Percentiles rank a stretch among this genome's conserved stretches.
Conservation (phyloP, 1,140 invertebrate genomes). For the Agrypnia vestita region DNA sequence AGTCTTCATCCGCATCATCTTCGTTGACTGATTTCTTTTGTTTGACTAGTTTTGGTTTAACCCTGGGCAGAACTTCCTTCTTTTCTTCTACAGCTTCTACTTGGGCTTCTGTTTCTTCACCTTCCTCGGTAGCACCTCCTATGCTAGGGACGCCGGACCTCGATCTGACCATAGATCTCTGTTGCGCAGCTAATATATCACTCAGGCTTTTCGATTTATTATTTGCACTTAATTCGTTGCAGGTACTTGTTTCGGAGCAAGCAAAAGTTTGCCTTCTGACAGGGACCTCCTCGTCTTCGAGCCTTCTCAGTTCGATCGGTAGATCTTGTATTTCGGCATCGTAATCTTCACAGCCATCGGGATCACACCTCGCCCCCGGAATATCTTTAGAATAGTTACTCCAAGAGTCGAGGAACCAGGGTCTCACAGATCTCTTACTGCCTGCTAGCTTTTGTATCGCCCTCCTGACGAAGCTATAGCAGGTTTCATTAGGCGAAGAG, state of each 20-base stretch:
- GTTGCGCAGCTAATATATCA: conserved; percentile 83
- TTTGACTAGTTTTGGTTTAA: conserved; percentile 82
- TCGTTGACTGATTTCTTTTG: conserved; percentile 86
- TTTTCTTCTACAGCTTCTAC: conserved; percentile 64
- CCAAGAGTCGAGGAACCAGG: conserved; percentile 89
- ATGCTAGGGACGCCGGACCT: conserved; percentile 84
- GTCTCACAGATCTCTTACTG: conserved; percentile 76
- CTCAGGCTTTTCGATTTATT: conserved; percentile 86
- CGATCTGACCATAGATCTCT: conserved; percentile 80
- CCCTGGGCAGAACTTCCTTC: conserved; percentile 62
- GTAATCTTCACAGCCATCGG: conserved; percentile 74
- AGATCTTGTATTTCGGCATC: conserved; percentile 81
- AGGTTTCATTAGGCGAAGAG: conserved; percentile 93
- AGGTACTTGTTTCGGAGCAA: conserved; percentile 68
- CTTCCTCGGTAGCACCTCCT: conserved; percentile 67
- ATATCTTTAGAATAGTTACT: conserved; percentile 75
- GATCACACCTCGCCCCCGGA: conserved; percentile 69
- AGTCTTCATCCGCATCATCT: conserved; percentile 78
- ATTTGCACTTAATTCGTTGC: conserved; percentile 71
- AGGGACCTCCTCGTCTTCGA: conserved; percentile 82
- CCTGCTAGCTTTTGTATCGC: conserved; percentile 91
- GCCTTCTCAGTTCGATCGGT: conserved; percentile 89
- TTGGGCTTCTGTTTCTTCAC: conserved; percentile 62
- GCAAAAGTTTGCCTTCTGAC: conserved; percentile 72
- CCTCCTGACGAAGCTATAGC: conserved; percentile 92